Evolutionary conservation across 2,113 vertebrate genomes (phyloP), one percentile per base, ranked within the genome.

Genomic region (Copsychus sechellarum): DNA sequence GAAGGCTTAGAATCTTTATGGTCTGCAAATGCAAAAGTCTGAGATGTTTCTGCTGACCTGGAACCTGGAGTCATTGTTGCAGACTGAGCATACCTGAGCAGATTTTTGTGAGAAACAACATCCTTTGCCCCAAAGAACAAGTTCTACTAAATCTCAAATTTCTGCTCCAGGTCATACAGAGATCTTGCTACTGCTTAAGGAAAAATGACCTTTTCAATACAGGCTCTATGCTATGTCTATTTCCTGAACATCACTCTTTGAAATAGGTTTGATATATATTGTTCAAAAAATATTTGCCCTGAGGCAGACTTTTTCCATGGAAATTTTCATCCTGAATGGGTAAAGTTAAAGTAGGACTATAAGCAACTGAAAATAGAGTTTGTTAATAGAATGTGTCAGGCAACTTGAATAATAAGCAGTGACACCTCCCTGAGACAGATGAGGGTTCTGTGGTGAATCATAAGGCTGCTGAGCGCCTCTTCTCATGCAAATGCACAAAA

Each of bases 301-400:
- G 33, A 72, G 54, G 58, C 62, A 78, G 71, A 47, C 0, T 0
- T 93, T 86, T 88, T 72, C 66, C 67, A 73, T 47, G 33, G 79
- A 88, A 86, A 70, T 66, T 69, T 90, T 94, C 36, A 70, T 76
- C 71, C 42, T 34, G 43, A 93, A 73, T 83, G 47, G 60, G 36
- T 88, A 33, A 93, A 83, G 60, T 92, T 66, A 81, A 77, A 48
- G 26, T 57, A 91, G 73, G 93, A 79, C 57, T 78, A 56, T n/a
- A 85, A 74, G 56, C 48, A 79, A 79, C 50, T 87, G 78, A 95
- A 95, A 95, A 67, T 40, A 90, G 77, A 11, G 1, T 66, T 81
- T 95, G 72, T 70, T 80, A 90, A 76, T 70, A 61, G 71, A 85
- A 90, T 80, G 29, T 86, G 71, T 57, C 82, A 90, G 86, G 50